These are phyloP conservation scores for Rutilus rutilus DNA, from an alignment of 2,113 vertebrate species.

Conservation along the genomic window DNA sequence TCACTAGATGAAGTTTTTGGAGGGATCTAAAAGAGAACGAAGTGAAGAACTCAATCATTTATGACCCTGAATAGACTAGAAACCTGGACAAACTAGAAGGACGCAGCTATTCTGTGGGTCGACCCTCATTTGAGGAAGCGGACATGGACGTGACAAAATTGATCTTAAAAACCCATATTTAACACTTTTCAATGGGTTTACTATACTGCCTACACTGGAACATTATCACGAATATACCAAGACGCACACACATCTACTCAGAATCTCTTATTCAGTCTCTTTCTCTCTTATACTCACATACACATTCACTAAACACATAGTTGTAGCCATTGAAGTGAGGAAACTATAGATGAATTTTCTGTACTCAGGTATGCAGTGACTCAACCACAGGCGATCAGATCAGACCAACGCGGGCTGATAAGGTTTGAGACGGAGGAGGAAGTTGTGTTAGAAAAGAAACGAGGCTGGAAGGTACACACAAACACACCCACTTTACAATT, in stretches of 20 bases:
- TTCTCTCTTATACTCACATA: conserved; percentile 1
- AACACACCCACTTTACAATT: conserved; percentile 24
- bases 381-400: conserved; percentile 40
- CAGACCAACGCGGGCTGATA: conserved; percentile 44
- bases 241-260: conserved; percentile 39
- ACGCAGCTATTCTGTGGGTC: conserved; percentile 36
- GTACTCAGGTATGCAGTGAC: conserved; percentile 58
- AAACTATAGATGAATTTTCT: conserved; percentile 50
- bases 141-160: conserved; percentile 5
- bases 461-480: conserved; percentile 38
- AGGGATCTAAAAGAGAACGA: neutral
- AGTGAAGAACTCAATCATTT: conserved; percentile 24
- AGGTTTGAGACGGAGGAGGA: conserved; percentile 33
- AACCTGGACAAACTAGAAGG: conserved; percentile 17
- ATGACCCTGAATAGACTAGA: conserved; percentile 31
- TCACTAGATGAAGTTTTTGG: neutral
- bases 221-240: conserved; percentile 48
- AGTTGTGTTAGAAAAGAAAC: conserved; percentile 25
- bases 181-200: conserved; percentile 45
- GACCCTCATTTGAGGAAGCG: conserved; percentile 25
- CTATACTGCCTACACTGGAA: conserved; percentile 56
- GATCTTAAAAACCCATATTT: conserved; percentile 44
- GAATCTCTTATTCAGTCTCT: neutral
- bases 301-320: conserved; percentile 12
- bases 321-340: conserved; percentile 39